phyloP scores from a whole-genome alignment of 92 coral and sea anemone species.

The Siderastrea siderea region DNA sequence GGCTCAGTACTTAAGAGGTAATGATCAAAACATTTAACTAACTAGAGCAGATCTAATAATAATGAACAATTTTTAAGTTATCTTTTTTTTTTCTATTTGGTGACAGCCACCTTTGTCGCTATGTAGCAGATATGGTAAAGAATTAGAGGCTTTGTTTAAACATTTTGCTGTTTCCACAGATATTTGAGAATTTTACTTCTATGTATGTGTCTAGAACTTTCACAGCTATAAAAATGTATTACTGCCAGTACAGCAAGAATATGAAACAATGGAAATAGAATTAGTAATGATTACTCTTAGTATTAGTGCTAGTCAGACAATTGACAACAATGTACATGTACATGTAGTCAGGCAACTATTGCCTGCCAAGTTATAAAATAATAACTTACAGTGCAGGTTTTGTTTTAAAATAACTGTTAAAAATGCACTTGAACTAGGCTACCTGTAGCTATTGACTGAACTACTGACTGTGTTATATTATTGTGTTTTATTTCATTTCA shows the following conservation, averaged over 20 bases:
- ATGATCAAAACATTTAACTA: not conserved
- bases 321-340: not conserved
- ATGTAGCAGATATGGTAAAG: not conserved
- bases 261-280: too few species aligned
- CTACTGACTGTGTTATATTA: not conserved
- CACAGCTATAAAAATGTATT: not conserved
- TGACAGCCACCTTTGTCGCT: too few species aligned
- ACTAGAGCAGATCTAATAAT: not conserved
- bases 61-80: too few species aligned
- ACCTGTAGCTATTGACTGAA: slow-evolving; percentile 11
- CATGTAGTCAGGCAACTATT: not conserved
- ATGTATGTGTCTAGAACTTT: not conserved
- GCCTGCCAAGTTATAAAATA: not conserved
- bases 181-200: not conserved
- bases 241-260: not conserved
- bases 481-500: slow-evolving; percentile 14
- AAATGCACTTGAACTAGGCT: not conserved
- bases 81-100: too few species aligned
- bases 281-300: too few species aligned
- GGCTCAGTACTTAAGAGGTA: too few species aligned
- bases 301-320: not conserved
- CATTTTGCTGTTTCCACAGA: not conserved
- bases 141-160: not conserved
- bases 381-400: not conserved
- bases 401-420: not conserved